A percentile compares a stretch with the other conserved stretches of the same genome.
Evolutionary conservation across 2,888 invertebrate genomes (phyloP).

Genomic region (Drosophila lacicola): DNA sequence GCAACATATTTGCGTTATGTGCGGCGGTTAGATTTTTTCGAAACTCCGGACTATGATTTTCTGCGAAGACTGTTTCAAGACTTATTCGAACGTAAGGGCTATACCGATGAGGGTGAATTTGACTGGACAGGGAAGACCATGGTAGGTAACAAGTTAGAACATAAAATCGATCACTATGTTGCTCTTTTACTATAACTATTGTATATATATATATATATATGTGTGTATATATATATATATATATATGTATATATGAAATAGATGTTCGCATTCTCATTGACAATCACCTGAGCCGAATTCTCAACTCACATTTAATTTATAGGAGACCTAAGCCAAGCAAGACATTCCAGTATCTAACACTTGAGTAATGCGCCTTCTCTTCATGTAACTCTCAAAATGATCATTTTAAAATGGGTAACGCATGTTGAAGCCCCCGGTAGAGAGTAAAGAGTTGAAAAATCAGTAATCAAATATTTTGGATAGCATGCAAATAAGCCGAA

Average conservation of each 20-base stretch:
- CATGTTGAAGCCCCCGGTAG: conserved; percentile 39
- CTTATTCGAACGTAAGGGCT: conserved; percentile 94
- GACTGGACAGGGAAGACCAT: conserved; percentile 97
- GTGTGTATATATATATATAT: conserved; percentile 2
- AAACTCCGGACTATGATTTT: conserved; percentile 99
- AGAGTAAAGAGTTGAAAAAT: conserved; percentile 20
- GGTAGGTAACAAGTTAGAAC: conserved; percentile 84
- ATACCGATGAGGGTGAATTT: conserved; percentile 95
- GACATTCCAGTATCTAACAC: conserved; percentile 37
- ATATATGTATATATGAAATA: conserved; percentile 3
- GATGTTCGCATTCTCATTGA: conserved; percentile 23
- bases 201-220: background rate
- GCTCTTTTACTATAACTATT: conserved; percentile 1
- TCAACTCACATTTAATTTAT: conserved; percentile 64
- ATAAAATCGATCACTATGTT: conserved; percentile 4
- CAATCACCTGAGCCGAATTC: conserved; percentile 62
- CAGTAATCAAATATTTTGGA: conserved; percentile 32
- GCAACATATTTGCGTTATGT: conserved; percentile 99
- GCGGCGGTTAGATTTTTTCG: conserved; percentile 98
- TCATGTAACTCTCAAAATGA: conserved; percentile 43
- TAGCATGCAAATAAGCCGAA: conserved; percentile 31
- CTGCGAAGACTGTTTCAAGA: conserved; percentile 97
- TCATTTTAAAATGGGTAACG: conserved; percentile 37
- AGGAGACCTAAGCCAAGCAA: conserved; percentile 65
- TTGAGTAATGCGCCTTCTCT: conserved; percentile 37